phyloP scores from a whole-genome alignment of 2,797 vertebrate genomes.

The Cephalopachus bancanus region DNA sequence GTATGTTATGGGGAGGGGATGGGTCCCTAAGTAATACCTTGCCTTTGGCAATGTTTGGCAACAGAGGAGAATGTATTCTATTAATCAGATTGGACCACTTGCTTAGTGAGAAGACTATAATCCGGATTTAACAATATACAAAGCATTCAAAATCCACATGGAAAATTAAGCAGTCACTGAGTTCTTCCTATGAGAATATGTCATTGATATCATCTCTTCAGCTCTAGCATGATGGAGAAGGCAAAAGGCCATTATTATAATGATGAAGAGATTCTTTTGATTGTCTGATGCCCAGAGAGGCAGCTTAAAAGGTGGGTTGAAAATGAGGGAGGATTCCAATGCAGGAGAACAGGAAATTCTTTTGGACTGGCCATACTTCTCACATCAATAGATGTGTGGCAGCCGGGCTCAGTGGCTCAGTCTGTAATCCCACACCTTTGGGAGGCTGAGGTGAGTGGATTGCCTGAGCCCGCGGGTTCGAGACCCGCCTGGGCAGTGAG shows the following conservation, averaged over 20 bases:
- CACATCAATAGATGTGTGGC: not conserved
- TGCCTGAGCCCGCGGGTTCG: too few relatives aligned
- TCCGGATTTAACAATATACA: constrained; percentile 77
- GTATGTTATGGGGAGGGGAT: not conserved
- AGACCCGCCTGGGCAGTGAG: too few relatives aligned
- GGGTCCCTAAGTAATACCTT: constrained; percentile 86
- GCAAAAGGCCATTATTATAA: constrained; percentile 73
- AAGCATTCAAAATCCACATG: constrained; percentile 75
- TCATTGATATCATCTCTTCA: constrained; percentile 78
- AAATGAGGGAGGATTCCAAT: not conserved
- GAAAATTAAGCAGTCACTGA: constrained; percentile 85
- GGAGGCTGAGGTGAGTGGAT: too few relatives aligned
- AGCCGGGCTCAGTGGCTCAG: too few relatives aligned
- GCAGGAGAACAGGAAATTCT: not conserved
- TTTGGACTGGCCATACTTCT: not conserved
- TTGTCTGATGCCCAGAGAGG: constrained; percentile 76
- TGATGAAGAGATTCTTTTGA: constrained; percentile 81
- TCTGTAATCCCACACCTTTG: too few relatives aligned
- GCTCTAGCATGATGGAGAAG: constrained; percentile 74
- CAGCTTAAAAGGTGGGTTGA: constrained; percentile 72
- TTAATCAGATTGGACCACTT: constrained; percentile 84
- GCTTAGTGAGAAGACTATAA: constrained; percentile 78
- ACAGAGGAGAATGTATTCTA: constrained; percentile 79
- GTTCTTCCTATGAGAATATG: constrained; percentile 84
- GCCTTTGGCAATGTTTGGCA: constrained; percentile 83